Evolutionary conservation across 30 jellyfish, hydroid and myxozoan genomes (phyloP).

Genomic region (Aurelia coerulea): DNA sequence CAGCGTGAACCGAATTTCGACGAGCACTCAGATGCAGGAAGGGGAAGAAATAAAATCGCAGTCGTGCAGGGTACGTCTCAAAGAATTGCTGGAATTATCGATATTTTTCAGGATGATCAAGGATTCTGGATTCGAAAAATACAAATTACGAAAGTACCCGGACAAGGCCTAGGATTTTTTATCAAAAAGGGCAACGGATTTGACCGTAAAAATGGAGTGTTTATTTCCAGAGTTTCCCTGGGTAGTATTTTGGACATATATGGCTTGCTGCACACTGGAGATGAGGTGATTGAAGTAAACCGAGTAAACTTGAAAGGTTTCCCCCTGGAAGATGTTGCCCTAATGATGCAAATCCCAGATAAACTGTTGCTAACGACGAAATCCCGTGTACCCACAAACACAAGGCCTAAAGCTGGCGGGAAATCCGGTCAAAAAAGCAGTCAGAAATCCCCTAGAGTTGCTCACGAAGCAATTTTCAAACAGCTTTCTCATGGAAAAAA

Average conservation of each 20-base stretch:
- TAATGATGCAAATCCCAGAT: constrained; percentile 91
- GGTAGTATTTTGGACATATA: constrained; percentile 86
- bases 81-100: constrained; percentile 80
- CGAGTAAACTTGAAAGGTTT: constrained; percentile 64
- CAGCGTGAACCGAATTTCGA: constrained; percentile 4
- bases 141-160: constrained; percentile 85
- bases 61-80: constrained; percentile 58
- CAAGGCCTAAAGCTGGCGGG: constrained; percentile 22
- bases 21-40: not conserved
- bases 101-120: constrained; percentile 67
- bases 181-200: constrained; percentile 91
- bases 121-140: constrained; percentile 85
- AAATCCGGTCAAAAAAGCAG: not conserved
- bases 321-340: constrained; percentile 89
- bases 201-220: constrained; percentile 89
- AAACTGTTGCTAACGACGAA: constrained; percentile 72
- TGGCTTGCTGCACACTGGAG: constrained; percentile 91
- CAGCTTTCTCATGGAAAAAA: constrained; percentile 16
- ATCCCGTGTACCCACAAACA: constrained; percentile 72
- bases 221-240: constrained; percentile 90
- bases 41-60: constrained; percentile 8
- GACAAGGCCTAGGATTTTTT: constrained; percentile 91
- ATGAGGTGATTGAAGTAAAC: constrained; percentile 85
- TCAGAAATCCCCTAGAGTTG: not conserved
- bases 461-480: constrained; percentile 15